Evolutionary conservation across 2,113 vertebrate genomes (phyloP), one percentile per base, ranked within the genome.

Genomic region (Gobius niger): DNA sequence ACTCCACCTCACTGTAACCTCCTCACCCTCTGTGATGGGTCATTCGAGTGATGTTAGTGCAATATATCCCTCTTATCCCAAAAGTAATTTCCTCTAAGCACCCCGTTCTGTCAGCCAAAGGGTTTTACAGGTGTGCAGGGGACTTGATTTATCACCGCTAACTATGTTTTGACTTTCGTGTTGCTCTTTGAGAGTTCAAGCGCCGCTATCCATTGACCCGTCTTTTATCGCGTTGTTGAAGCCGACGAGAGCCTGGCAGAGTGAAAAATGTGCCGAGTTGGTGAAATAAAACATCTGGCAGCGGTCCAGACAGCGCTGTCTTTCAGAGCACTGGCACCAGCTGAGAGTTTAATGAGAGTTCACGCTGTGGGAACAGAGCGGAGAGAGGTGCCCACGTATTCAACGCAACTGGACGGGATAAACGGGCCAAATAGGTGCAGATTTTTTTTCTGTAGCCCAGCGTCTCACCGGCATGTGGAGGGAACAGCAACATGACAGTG

Each of bases 211-310:
- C 67, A 62, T 4, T 24, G 57, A 67, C 68, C 78, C 56, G 18
- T 81, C 78, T 83, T 85, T 81, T 47, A 62, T 69, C 68, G 59
- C 81, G 56, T 59, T 62, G 77, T 60, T 44, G 73, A 47, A 65
- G 72, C 82, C 49, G 77, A 73, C 82, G 18, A 67, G 57, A 57
- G 87, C 67, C 71, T 53, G 73, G 73, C 80, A 68, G 82, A 71
- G 77, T 73, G 68, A 74, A 77, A 86, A 85, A 86, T 87, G 70
- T 84, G 80, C 78, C 69, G 65, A 87, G 80, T 80, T 73, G 63
- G 68, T 85, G 75, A 89, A 87, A 85, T 82, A 67, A 82, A 88
- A 85, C 88, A 89, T 87, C 83, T 88, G 89, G 88, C 80, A 6
- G 46, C 34, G 44, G 13, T 77, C 89, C 88, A 87, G 77, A 54